Evolutionary conservation across 2,888 invertebrate genomes (phyloP).

Genomic region (Phengaris arion): DNA sequence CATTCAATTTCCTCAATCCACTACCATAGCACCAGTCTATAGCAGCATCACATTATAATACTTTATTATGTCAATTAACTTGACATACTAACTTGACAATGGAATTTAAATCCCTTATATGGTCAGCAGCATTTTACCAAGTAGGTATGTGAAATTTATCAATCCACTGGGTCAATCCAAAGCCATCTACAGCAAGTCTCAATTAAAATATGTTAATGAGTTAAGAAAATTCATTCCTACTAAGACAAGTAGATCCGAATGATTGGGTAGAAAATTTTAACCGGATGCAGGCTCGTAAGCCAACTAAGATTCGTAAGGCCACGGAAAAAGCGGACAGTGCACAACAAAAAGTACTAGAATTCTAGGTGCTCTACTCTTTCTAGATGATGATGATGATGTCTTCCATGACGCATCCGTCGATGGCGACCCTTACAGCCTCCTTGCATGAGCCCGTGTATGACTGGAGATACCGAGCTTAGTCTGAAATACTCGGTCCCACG

Average conservation of each 20-base stretch:
- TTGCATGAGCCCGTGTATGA: no score
- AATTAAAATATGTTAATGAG: constrained; percentile 11
- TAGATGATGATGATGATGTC: no score
- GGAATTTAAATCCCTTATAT: background rate
- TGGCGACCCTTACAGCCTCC: no score
- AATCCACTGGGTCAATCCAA: no score
- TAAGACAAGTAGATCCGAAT: constrained; percentile 28
- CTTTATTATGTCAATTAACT: background rate
- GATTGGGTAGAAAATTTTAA: constrained; percentile 50
- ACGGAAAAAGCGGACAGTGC: background rate
- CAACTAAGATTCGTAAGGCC: constrained; percentile 32
- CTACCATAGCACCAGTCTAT: background rate
- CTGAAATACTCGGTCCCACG: no score
- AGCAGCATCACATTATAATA: background rate
- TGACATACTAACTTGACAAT: background rate
- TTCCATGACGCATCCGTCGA: no score
- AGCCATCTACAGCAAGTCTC: background rate
- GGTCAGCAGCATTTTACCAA: background rate
- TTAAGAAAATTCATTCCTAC: background rate
- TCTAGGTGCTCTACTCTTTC: no score
- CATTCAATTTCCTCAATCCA: no score
- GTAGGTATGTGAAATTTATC: constrained; percentile 11
- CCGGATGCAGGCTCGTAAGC: constrained; percentile 51
- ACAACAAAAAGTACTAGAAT: no score
- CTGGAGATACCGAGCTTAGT: no score